These are phyloP conservation scores for Chaetorhynchus papuensis DNA, from an alignment of 2,113 vertebrate genomes.

Conservation along the genomic window DNA sequence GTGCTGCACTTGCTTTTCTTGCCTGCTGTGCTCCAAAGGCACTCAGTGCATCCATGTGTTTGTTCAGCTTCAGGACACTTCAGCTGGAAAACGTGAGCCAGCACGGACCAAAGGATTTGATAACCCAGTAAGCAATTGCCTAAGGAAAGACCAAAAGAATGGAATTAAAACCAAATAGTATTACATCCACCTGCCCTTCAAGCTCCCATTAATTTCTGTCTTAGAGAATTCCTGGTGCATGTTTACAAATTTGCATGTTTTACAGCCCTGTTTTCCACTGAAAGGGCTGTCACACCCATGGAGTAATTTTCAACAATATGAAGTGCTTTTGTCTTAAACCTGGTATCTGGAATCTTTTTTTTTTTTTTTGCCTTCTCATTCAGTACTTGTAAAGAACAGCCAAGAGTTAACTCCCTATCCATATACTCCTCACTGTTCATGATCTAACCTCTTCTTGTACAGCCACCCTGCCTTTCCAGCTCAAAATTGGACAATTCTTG, in stretches of 20 bases:
- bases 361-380: neutral
- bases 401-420: neutral
- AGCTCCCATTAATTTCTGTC: neutral
- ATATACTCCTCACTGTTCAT: neutral
- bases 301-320: neutral
- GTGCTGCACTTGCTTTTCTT: neutral
- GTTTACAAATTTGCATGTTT: neutral
- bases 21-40: neutral
- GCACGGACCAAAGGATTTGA: neutral
- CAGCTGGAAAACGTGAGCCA: neutral
- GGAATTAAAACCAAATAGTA: neutral
- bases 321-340: neutral
- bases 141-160: neutral
- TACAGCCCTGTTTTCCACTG: neutral
- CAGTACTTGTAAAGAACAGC: neutral
- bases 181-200: neutral
- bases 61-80: neutral
- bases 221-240: neutral
- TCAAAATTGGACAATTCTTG: neutral
- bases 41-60: neutral
- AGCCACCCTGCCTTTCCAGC: neutral
- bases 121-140: neutral
- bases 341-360: neutral
- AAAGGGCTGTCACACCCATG: neutral
- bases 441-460: neutral